phyloP scores from a whole-genome alignment of 2,797 vertebrate genomes.

The Enteromius fasciolatus region DNA sequence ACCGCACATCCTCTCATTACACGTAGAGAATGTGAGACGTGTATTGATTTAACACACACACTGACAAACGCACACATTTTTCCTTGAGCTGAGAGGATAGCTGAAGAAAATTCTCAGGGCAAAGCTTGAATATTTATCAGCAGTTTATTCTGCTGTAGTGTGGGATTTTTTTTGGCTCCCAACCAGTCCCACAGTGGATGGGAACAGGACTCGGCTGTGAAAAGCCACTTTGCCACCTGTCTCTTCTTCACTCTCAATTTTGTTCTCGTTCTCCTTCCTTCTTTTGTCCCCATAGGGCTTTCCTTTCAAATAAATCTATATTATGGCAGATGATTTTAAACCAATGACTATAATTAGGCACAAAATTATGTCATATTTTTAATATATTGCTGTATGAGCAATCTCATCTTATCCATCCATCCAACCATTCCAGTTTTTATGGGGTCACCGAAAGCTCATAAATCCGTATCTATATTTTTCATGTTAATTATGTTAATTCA shows the following conservation, averaged over 20 bases:
- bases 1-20: constrained; percentile 47
- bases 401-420: neutral
- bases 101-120: constrained; percentile 39
- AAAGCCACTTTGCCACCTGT: constrained; percentile 16
- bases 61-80: constrained; percentile 20
- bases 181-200: constrained; percentile 17
- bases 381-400: constrained; percentile 33
- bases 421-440: neutral
- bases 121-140: constrained; percentile 48
- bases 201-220: constrained; percentile 26
- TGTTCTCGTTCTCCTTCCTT: neutral
- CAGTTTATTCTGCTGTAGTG: constrained; percentile 43
- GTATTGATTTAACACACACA: constrained; percentile 55
- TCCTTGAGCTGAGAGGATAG: constrained; percentile 31
- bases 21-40: constrained; percentile 47
- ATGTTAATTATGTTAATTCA: neutral
- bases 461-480: neutral
- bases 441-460: no score
- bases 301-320: neutral
- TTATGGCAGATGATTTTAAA: constrained; percentile 21
- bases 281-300: constrained; percentile 1
- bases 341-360: constrained; percentile 12
- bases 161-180: constrained; percentile 19
- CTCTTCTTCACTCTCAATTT: constrained; percentile 13
- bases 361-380: constrained; percentile 15